Conservation (phyloP, 2,797 vertebrate species). For the Molossus alvarezi region DNA sequence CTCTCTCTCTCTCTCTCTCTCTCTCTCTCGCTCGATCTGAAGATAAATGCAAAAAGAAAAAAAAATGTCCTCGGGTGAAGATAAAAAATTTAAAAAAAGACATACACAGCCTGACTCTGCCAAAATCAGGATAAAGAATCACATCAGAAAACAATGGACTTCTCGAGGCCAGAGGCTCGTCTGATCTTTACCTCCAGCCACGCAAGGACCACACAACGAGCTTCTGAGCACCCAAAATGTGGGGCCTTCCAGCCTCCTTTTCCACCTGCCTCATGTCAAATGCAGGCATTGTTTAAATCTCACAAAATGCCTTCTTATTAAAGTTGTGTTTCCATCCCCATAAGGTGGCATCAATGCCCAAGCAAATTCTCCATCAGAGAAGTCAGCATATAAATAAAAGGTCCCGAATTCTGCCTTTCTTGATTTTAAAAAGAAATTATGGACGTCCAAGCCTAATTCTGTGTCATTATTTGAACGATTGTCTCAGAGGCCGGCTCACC, state of each 20-base stretch:
- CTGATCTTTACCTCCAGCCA: not conserved
- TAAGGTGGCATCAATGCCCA: not conserved
- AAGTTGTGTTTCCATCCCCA: not conserved
- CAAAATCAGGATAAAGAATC: not conserved
- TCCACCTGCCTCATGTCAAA: not conserved
- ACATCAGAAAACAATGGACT: not conserved
- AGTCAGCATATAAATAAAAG: not conserved
- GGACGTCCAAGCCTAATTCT: not conserved
- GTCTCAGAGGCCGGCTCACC: not conserved
- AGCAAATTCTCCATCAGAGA: not conserved
- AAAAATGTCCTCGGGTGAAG: no score
- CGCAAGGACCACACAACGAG: rapidly evolving
- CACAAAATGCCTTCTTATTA: not conserved
- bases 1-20: no score
- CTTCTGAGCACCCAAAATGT: not conserved
- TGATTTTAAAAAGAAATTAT: not conserved
- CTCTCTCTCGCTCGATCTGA: no score
- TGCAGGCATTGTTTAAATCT: not conserved
- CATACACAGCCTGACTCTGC: not conserved
- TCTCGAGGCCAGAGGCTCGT: not conserved
- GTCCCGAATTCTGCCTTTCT: not conserved
- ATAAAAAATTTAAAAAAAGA: not conserved
- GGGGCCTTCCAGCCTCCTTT: rapidly evolving
- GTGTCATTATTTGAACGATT: not conserved
- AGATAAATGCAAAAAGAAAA: no score